Percentiles rank a stretch among this genome's conserved stretches.
These are phyloP conservation scores for Dendronephthya gigantea DNA, from an alignment of 64 coral and sea anemone species.

Conservation along the genomic window DNA sequence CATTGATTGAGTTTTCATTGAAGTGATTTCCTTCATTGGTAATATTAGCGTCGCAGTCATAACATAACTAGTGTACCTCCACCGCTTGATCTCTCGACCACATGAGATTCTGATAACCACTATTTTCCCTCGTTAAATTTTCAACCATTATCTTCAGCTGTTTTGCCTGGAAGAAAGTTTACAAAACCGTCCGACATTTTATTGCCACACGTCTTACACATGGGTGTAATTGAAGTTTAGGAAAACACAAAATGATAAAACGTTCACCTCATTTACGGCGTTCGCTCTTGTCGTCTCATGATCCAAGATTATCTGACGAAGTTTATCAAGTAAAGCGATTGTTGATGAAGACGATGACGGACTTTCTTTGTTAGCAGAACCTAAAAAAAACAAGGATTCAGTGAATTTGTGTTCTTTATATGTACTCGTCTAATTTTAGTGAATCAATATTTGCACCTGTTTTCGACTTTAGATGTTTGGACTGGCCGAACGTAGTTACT, in stretches of 20 bases:
- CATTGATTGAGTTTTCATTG: not conserved
- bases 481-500: not conserved
- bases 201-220: no score
- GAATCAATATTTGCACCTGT: not conserved
- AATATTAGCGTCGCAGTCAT: not conserved
- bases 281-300: slow-evolving; percentile 80
- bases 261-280: slow-evolving; percentile 60
- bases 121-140: slow-evolving; percentile 76
- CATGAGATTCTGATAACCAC: slow-evolving; percentile 67
- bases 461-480: not conserved
- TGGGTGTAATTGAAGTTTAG: no score
- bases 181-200: no score
- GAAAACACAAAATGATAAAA: not conserved
- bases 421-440: no score
- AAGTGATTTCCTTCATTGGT: not conserved
- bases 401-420: no score
- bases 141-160: slow-evolving; percentile 59
- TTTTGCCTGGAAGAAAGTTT: slow-evolving; percentile 42
- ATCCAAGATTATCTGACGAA: slow-evolving; percentile 69
- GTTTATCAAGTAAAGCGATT: slow-evolving; percentile 49
- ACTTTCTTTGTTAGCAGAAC: not conserved
- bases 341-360: not conserved
- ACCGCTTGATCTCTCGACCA: slow-evolving; percentile 73
- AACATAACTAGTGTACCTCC: slow-evolving; percentile 31
- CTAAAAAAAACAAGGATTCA: no score